phyloP scores from a whole-genome alignment of 1,140 invertebrate species.

The Stegodyphus mimosarum region DNA sequence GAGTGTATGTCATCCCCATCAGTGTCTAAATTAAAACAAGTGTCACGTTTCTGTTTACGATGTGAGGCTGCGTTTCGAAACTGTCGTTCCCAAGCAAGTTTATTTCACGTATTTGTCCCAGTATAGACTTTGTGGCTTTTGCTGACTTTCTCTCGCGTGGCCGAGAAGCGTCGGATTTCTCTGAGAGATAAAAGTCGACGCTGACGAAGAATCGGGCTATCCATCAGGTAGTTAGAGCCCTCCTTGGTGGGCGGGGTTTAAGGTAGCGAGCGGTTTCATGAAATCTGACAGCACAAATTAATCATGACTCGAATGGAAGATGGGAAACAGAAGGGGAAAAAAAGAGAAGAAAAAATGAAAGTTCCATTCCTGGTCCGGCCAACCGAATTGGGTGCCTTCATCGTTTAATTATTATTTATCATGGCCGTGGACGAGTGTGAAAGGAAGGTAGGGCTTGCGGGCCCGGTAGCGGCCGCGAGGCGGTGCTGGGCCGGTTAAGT shows the following conservation, averaged over 20 bases:
- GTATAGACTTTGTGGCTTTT: no score
- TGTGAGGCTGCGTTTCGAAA: no score
- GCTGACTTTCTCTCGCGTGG: no score
- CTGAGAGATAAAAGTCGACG: conserved; percentile 6
- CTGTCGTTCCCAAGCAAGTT: no score
- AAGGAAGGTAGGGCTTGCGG: conserved; percentile 40
- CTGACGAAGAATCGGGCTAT: conserved; percentile 26
- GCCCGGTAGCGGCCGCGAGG: conserved; percentile 29
- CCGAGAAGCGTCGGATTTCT: conserved; percentile 18
- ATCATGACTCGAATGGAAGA: neutral
- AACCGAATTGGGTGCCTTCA: conserved; percentile 17
- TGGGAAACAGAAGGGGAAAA: neutral
- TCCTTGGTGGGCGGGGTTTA: conserved; percentile 51
- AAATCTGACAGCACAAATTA: conserved; percentile 56
- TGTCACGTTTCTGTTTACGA: no score
- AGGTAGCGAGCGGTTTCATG: conserved; percentile 53
- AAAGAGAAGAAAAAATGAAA: no score
- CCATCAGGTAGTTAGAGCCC: conserved; percentile 27
- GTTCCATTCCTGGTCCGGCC: neutral
- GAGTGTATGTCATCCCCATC: no score
- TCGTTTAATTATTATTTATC: conserved; percentile 57
- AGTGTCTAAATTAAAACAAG: no score
- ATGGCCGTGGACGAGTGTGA: conserved; percentile 12
- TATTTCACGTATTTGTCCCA: no score
- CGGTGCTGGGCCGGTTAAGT: conserved; percentile 11